phyloP scores from a whole-genome alignment of 2,888 invertebrate genomes.

The Caenorhabditis sp. region DNA sequence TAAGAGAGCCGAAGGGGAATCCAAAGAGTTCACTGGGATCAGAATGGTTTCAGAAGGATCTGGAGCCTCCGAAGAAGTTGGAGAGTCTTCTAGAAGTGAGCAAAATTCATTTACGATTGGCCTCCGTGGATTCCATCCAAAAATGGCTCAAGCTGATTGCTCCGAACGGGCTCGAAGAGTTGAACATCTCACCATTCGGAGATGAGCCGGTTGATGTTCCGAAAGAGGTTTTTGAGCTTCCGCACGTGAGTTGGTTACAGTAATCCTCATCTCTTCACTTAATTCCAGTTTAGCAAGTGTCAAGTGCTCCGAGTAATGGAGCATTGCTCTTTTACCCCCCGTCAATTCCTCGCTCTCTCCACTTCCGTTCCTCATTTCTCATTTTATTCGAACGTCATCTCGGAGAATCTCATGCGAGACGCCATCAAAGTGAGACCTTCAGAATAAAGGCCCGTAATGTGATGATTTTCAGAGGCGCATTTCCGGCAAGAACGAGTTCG shows the following conservation, averaged over 20 bases:
- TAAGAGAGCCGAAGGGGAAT: neutral
- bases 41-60: too few species aligned
- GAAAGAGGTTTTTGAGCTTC: conserved; percentile 1
- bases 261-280: neutral
- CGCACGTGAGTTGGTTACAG: too few species aligned
- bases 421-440: conserved; percentile 10
- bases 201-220: conserved; percentile 1
- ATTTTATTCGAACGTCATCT: conserved; percentile 12
- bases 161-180: neutral
- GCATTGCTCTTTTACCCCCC: conserved; percentile 14
- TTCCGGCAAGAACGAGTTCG: conserved; percentile 6
- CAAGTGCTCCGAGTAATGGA: conserved; percentile 11
- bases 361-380: conserved; percentile 14
- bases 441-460: too few species aligned
- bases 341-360: conserved; percentile 10
- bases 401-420: neutral
- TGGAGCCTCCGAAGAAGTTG: too few species aligned
- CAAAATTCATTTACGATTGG: too few species aligned
- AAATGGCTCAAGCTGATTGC: neutral
- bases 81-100: too few species aligned
- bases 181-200: conserved; percentile 9
- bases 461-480: neutral
- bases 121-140: too few species aligned
- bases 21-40: too few species aligned
- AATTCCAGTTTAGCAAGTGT: conserved; percentile 7